Base-by-base conservation (phyloP, 2,888 invertebrate species). In the Pollenia labialis region DNA sequence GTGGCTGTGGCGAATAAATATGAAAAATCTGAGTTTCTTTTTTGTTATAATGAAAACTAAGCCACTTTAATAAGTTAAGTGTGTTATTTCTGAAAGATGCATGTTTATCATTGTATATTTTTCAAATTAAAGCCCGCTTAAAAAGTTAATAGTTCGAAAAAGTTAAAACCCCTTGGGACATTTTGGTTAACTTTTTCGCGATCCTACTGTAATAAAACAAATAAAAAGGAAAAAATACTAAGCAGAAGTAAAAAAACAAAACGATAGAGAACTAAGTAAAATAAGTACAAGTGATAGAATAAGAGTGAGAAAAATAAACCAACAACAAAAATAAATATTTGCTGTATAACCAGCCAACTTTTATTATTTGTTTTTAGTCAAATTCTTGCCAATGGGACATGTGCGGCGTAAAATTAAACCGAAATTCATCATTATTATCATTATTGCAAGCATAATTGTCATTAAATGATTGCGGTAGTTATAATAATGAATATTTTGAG, bases 341-440 rank as follows among this genome's bases (percentile, higher is more conserved):
- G 16, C 62, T 42, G 16, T 11, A 62, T 10, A 44, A 16, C 16
- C 8, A 40, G 40, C 42, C 42, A 60, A 58, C 23, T 32, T 12
- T 6, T 6, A 32, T 32, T 40, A 14, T 58, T 58, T 58, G 23
- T 32, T 58, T 58, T 58, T n/a, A 58, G 32, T 58, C 32, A 58
- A 32, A 58, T 12, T 58, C 0, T 58, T 58, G 32, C 14, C 14
- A 58, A 58, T 32, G 23, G 32, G 14, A 58, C 58, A 58, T 58
- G 58, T 58, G 58, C 32, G 32, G 32, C n/a, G n/a, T 58, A 58
- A 58, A 32, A 58, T 58, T 32, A 58, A 58, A 58, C 8, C 14
- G 8, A 14, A 56, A 23, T 56, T 11, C 18, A 23, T 56, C 18
- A 56, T 56, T 14, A n/a, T 14, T n/a, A 23, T 56, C 18, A 56